A percentile compares a stretch with the other conserved stretches of the same genome.
These are phyloP conservation scores for Etheostoma nigrum DNA, from an alignment of 2,797 vertebrate genomes.

Conservation along the genomic window DNA sequence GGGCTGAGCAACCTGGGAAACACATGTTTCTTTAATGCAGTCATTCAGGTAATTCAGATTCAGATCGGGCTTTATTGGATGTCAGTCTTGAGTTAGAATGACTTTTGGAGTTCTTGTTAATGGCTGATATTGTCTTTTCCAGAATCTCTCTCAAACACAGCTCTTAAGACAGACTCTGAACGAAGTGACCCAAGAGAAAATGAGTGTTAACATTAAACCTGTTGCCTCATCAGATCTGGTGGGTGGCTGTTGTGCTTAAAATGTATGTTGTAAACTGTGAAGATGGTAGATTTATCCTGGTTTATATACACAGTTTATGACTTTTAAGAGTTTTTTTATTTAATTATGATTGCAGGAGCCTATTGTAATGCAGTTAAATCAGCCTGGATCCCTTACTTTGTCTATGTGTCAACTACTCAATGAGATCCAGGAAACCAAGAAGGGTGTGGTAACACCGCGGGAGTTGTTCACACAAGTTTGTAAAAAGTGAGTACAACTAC, in stretches of 20 bases:
- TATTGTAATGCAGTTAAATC: constrained; percentile 87
- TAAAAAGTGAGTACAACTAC: constrained; percentile 91
- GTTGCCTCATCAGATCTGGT: constrained; percentile 78
- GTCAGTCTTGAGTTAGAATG: neutral
- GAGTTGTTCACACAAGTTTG: constrained; percentile 97
- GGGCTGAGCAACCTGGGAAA: constrained; percentile 98
- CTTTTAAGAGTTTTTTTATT: neutral
- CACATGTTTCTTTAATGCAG: constrained; percentile 98
- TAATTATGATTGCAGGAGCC: constrained; percentile 83
- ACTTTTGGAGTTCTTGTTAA: neutral
- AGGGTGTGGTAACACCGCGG: constrained; percentile 89
- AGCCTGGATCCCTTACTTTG: constrained; percentile 92
- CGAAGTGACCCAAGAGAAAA: constrained; percentile 86
- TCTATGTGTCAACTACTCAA: constrained; percentile 93
- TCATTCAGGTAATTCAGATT: constrained; percentile 91
- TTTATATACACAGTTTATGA: neutral
- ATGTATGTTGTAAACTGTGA: neutral
- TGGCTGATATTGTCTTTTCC: constrained; percentile 14
- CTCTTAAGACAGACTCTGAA: constrained; percentile 89
- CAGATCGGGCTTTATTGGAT: neutral
- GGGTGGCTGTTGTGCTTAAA: constrained; percentile 30
- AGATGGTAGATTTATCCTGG: neutral
- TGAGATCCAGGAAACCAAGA: constrained; percentile 93
- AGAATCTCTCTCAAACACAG: constrained; percentile 97
- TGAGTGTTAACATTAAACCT: constrained; percentile 83